These are phyloP conservation scores for Brachypalpus laphriformis DNA, from an alignment of 2,888 invertebrate species.

Conservation along the genomic window DNA sequence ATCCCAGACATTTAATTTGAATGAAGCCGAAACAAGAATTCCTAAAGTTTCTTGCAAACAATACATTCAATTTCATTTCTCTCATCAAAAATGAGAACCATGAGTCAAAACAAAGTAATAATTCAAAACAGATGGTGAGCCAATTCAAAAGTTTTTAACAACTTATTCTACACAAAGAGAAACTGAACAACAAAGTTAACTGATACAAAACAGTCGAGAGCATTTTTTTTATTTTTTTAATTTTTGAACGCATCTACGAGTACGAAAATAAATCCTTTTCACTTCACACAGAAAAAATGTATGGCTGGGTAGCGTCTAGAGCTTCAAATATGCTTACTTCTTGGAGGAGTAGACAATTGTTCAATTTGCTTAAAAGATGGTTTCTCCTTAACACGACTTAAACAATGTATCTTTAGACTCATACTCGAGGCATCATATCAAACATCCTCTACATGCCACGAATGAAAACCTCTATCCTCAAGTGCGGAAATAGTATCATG, in stretches of 20 bases:
- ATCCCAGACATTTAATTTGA: not conserved
- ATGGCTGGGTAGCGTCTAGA: not conserved
- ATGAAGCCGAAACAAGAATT: not conserved
- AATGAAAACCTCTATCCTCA: not conserved
- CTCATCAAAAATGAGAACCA: not conserved
- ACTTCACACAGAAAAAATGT: not conserved
- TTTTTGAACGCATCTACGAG: too few relatives aligned
- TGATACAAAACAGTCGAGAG: not conserved
- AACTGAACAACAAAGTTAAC: not conserved
- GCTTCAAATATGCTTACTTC: not conserved
- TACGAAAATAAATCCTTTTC: too few relatives aligned
- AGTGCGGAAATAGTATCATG: not conserved
- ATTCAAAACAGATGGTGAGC: conserved; percentile 7
- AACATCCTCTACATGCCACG: not conserved
- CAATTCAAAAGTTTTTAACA: conserved; percentile 5
- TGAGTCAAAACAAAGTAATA: not conserved
- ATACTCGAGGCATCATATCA: not conserved
- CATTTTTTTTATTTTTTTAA: not conserved
- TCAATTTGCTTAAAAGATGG: not conserved
- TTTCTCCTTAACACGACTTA: not conserved
- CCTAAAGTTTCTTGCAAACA: not conserved
- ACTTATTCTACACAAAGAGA: not conserved
- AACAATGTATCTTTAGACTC: not conserved
- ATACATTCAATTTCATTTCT: not conserved
- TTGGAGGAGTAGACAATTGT: too few relatives aligned